Evolutionary conservation across 2,113 vertebrate genomes (phyloP), one percentile per base, ranked within the genome.

Genomic region (Takifugu bimaculatus): DNA sequence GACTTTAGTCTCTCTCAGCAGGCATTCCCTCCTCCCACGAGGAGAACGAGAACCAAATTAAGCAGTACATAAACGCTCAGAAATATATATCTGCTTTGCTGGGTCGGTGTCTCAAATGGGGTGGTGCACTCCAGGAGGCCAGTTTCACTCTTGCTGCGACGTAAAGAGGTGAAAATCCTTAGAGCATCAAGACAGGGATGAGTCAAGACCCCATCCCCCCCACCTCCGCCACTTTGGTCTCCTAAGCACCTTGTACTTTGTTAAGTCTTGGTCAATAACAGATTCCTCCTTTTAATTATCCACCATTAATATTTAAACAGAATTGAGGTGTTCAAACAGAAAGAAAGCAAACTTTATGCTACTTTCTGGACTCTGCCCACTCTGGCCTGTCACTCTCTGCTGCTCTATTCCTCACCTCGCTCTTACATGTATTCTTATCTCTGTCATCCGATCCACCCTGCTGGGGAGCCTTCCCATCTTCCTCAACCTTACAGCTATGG

Each of bases 221-320:
- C 20, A n/a, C 48, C 25, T 6, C 3, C 5, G 48, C 32, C 14
- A n/a, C 50, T 20, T 48, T 59, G 43, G 44, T 74, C 61, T 10
- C 0, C n/a, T 5, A 54, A 50, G 60, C 42, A 13, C 54, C 61
- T 63, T 50, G 65, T 68, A 78, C 79, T 85, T 64, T 77, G 85
- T 88, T 81, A 78, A 62, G 66, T 35, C 60, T 66, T 28, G 70
- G 81, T 87, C 87, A 87, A 88, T 91, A 89, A 61, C 65, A 85
- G 72, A 47, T 72, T 63, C 62, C 68, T 85, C 84, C 82, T 85
- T 85, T 88, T 89, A 88, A 90, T 90, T 88, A 88, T 72, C 80
- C 71, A 56, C 55, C 71, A 72, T 90, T 79, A 90, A 91, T 90
- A 88, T 90, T 90, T 90, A 87, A 90, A 83, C 61, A 87, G 81